These are phyloP conservation scores for Chionodraco myersi DNA, from an alignment of 2,113 vertebrate species.

Conservation along the genomic window DNA sequence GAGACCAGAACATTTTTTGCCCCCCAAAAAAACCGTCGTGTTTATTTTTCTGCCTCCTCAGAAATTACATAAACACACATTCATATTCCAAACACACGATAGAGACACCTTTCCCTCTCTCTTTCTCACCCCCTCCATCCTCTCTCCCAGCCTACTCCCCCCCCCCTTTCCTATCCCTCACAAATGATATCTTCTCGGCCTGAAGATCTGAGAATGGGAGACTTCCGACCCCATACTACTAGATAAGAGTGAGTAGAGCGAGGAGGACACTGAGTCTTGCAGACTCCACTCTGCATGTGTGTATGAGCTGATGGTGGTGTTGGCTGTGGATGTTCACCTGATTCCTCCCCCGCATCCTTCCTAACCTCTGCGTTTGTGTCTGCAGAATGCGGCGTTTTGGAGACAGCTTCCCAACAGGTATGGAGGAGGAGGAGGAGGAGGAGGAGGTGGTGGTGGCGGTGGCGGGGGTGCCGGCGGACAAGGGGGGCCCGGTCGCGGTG, in stretches of 20 bases:
- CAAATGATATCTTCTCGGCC: conserved; percentile 72
- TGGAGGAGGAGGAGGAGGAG: conserved; percentile 84
- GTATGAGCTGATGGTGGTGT: conserved; percentile 80
- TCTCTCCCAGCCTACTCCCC: conserved; percentile 7
- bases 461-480: conserved; percentile 87
- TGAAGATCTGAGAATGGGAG: too few relatives aligned
- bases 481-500: conserved; percentile 87
- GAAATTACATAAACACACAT: conserved; percentile 59
- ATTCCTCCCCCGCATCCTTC: too few relatives aligned
- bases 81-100: conserved; percentile 67
- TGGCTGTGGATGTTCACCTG: too few relatives aligned
- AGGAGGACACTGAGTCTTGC: conserved; percentile 1
- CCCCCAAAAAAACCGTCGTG: background rate
- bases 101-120: conserved; percentile 55
- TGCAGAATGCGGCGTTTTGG: conserved; percentile 93
- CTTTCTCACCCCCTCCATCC: background rate
- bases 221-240: too few relatives aligned
- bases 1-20: conserved; percentile 12
- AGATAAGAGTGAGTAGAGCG: too few relatives aligned
- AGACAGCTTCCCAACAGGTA: conserved; percentile 92
- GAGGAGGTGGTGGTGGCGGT: conserved; percentile 82
- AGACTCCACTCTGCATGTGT: conserved; percentile 75
- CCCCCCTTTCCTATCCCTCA: conserved; percentile 31
- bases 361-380: conserved; percentile 90
- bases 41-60: conserved; percentile 21